A percentile compares a stretch with the other conserved stretches of the same genome.
These are phyloP conservation scores for Atta texana DNA, from an alignment of 1,140 invertebrate genomes.

Conservation along the genomic window DNA sequence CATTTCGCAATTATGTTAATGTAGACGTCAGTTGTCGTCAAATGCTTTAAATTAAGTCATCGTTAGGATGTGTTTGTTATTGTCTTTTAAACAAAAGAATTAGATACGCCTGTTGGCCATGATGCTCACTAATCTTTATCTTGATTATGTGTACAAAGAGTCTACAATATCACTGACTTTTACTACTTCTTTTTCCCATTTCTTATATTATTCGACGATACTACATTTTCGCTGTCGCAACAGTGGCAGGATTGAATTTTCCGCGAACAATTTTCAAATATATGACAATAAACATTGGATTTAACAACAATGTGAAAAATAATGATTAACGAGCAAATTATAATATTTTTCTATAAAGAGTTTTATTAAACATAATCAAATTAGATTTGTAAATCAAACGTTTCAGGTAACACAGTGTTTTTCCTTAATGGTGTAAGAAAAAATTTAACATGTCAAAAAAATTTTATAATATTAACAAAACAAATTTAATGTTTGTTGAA, in stretches of 20 bases:
- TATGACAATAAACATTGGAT: background rate
- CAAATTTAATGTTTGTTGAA: too few relatives aligned
- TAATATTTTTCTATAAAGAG: too few relatives aligned
- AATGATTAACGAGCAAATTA: too few relatives aligned
- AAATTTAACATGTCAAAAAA: too few relatives aligned
- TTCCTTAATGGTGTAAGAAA: too few relatives aligned
- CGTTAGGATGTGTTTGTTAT: background rate
- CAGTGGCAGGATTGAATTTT: background rate
- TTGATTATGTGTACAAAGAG: background rate
- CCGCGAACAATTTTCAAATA: background rate
- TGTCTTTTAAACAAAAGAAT: background rate
- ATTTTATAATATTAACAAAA: too few relatives aligned
- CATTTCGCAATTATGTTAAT: conserved; percentile 37
- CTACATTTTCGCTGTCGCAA: background rate
- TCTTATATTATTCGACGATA: background rate
- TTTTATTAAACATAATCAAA: too few relatives aligned
- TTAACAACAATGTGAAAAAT: background rate
- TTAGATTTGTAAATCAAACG: too few relatives aligned
- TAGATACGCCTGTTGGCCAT: background rate
- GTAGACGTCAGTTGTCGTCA: conserved; percentile 19
- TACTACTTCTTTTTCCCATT: background rate
- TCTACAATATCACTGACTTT: background rate
- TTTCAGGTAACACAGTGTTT: too few relatives aligned
- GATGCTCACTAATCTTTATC: background rate
- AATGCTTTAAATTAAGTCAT: conserved; percentile 9